A percentile compares a stretch with the other conserved stretches of the same genome.
Conservation (phyloP, 2,797 vertebrate genomes). For the Stomatorhinus walkeri region DNA sequence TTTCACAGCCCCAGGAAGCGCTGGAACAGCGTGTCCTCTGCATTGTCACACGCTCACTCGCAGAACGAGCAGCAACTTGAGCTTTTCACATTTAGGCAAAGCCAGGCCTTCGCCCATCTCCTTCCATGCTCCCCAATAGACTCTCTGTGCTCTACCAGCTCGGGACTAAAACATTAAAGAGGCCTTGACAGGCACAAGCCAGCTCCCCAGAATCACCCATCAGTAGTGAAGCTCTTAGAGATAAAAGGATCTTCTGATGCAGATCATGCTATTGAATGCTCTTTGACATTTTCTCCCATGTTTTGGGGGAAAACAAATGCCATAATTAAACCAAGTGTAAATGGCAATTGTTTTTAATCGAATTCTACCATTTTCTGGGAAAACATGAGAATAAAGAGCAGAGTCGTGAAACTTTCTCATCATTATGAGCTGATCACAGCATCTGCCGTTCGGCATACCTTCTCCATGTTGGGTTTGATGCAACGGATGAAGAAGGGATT, state of each 20-base stretch:
- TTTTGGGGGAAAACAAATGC: not conserved
- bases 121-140: not conserved
- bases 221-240: not conserved
- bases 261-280: constrained; percentile 3
- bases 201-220: not conserved
- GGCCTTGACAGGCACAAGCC: not conserved
- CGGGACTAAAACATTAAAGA: not conserved
- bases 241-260: not conserved
- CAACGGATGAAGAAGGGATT: constrained; percentile 93
- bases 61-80: constrained; percentile 1
- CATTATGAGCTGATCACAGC: not conserved
- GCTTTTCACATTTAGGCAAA: constrained; percentile 18
- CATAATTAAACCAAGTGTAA: not conserved
- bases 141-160: not conserved
- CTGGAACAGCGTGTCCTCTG: constrained; percentile 15
- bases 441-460: constrained; percentile 58
- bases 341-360: not conserved
- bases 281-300: not conserved
- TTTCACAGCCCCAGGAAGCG: constrained; percentile 15
- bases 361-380: not conserved
- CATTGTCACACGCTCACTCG: constrained; percentile 12
- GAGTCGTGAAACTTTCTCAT: not conserved
- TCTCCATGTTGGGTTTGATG: constrained; percentile 87
- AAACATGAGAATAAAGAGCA: not conserved
- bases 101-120: not conserved